Percentiles rank a stretch among this genome's conserved stretches.
Conservation (phyloP, 1,140 invertebrate genomes). For the Venturia canescens region DNA sequence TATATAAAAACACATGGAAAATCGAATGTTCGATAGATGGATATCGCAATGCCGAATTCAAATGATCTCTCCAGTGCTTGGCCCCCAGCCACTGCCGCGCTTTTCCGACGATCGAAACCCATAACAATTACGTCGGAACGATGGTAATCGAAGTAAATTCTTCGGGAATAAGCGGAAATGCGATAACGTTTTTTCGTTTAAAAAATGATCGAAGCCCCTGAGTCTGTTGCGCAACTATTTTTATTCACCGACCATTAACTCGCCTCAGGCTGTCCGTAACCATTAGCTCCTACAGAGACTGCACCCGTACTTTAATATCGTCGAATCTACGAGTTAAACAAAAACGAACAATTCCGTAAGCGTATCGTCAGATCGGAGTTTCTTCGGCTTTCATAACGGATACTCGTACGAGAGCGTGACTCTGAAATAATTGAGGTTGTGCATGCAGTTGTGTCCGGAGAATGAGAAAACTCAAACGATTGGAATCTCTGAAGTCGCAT, state of each 20-base stretch:
- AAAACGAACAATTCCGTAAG: neutral
- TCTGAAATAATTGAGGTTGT: neutral
- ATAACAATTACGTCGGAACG: neutral
- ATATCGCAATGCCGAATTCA: too few relatives aligned
- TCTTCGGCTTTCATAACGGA: neutral
- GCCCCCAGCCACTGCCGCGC: too few relatives aligned
- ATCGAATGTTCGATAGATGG: too few relatives aligned
- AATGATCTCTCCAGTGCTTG: too few relatives aligned
- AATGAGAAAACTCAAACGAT: too few relatives aligned
- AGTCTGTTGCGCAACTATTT: constrained; percentile 17
- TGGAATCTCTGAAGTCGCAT: too few relatives aligned
- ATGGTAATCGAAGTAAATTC: neutral
- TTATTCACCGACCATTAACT: neutral
- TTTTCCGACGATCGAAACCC: too few relatives aligned
- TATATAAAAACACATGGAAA: too few relatives aligned
- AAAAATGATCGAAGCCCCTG: neutral
- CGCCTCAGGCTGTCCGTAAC: neutral
- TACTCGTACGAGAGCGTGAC: neutral
- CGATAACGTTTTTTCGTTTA: constrained; percentile 47
- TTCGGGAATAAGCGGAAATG: constrained; percentile 41
- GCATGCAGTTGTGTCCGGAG: too few relatives aligned
- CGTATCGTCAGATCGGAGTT: neutral
- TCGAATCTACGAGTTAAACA: neutral
- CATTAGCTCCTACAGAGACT: neutral
- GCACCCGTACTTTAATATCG: neutral